These are phyloP conservation scores for Quadroppia sp. DNA, from an alignment of 2,888 invertebrate genomes.

Conservation along the genomic window DNA sequence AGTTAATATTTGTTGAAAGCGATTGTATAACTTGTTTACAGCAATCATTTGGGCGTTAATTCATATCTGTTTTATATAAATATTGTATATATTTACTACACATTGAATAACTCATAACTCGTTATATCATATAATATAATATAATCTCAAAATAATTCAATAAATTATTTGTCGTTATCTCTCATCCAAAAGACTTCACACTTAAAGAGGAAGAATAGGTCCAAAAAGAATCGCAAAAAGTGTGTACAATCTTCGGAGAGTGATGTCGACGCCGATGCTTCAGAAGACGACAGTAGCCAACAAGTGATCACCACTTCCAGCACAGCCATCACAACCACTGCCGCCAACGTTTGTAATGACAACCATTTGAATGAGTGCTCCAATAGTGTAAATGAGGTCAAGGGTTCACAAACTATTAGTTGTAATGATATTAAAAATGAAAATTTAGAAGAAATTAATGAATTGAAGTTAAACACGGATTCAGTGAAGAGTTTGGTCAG, in stretches of 20 bases:
- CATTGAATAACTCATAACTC: background rate
- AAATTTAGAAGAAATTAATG: background rate
- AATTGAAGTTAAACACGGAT: conserved; percentile 4
- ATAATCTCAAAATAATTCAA: too few species aligned
- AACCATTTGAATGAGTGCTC: background rate
- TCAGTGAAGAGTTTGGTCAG: background rate
- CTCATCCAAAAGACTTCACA: conserved; percentile 4
- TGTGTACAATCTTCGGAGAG: conserved; percentile 29
- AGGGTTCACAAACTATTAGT: conserved; percentile 15
- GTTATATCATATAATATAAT: background rate
- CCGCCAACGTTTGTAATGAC: conserved; percentile 6
- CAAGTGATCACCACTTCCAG: background rate
- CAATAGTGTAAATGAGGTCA: conserved; percentile 23
- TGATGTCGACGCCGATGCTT: conserved; percentile 31
- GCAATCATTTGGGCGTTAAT: background rate
- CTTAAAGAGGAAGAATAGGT: background rate
- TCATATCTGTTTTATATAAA: background rate
- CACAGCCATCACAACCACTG: background rate
- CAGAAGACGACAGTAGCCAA: conserved; percentile 29
- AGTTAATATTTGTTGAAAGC: background rate
- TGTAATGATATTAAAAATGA: background rate
- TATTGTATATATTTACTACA: background rate
- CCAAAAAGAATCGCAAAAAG: conserved; percentile 24
- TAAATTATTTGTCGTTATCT: too few species aligned
- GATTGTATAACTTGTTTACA: conserved; percentile 19